Percentiles rank a stretch among this genome's conserved stretches.
Evolutionary conservation across 2,797 vertebrate genomes (phyloP).

Genomic region (Momotus momota): DNA sequence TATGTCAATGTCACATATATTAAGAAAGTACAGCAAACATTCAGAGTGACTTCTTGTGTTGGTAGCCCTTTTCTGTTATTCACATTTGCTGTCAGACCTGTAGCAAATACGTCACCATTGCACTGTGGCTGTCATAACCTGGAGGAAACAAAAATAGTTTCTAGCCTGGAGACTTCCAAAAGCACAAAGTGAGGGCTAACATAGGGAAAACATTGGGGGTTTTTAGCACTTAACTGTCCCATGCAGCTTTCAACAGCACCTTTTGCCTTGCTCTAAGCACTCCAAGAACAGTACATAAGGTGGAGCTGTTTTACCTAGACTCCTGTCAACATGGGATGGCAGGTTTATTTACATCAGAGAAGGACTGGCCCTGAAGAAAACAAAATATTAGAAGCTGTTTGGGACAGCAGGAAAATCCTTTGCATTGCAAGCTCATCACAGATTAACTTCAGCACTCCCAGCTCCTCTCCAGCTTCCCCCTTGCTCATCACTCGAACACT

Average conservation of each 20-base stretch:
- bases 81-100: not conserved
- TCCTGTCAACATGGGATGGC: not conserved
- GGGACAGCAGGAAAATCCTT: not conserved
- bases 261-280: not conserved
- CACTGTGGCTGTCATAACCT: not conserved
- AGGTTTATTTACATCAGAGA: not conserved
- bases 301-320: not conserved
- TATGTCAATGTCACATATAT: slow-evolving; percentile 29
- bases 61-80: not conserved
- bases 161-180: not conserved
- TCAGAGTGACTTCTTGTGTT: not conserved
- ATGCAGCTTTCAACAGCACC: not conserved
- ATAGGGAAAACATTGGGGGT: not conserved
- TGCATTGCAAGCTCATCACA: not conserved
- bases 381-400: not conserved
- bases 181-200: not conserved
- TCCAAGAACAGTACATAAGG: not conserved
- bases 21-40: not conserved
- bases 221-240: not conserved
- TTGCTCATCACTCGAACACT: not conserved
- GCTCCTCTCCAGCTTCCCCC: not conserved
- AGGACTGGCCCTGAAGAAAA: not conserved
- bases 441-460: not conserved
- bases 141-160: not conserved
- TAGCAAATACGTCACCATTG: accelerated